Evolutionary conservation across 1,140 invertebrate genomes (phyloP), one percentile per base, ranked within the genome.

Genomic region (Hylaeus volcanicus): DNA sequence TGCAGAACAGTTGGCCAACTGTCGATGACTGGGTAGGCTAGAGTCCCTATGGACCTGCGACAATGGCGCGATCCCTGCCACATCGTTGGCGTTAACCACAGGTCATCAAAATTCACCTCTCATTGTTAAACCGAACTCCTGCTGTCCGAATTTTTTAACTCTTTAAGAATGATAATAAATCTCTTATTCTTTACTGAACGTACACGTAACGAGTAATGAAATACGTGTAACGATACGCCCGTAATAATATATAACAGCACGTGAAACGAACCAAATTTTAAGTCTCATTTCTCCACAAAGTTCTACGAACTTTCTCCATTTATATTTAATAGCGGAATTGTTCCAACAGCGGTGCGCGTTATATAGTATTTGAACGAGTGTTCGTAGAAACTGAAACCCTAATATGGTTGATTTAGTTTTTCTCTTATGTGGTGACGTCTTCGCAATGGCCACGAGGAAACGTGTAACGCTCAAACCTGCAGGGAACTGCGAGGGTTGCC

Each of bases 51-150:
- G 63, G 79, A 63, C 66, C 74, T 8, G 45, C 63, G 69, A 84
- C 82, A 84, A 84, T 84, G 58, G 63, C 61, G 8, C 14, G 70
- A 72, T 26, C 79, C 58, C 60, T 70, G 72, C 74, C 69, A 74
- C 79, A 63, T 74, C 61, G 58, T 73, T 65, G 79, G 41, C 74
- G 79, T 84, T 82, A 82, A 84, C 82, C 79, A 82, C 74, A 74
- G 74, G 73, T 79, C 82, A 84, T 84, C 81, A 77, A 61, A 58
- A 60, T 63, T 78, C 79, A 51, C 39, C 73, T 69, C 82, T 84
- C 15, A 65, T 65, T 65, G 64, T 65, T 78, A 75, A 80, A 80
- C 68, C 1, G 39, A 72, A 58, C 71, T 60, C 66, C 65, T 48
- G 14, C 41, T 26, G 37, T 63, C 68, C 56, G 82, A 82, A 78